phyloP scores from a whole-genome alignment of 2,113 vertebrate species.

The Istiophorus platypterus region DNA sequence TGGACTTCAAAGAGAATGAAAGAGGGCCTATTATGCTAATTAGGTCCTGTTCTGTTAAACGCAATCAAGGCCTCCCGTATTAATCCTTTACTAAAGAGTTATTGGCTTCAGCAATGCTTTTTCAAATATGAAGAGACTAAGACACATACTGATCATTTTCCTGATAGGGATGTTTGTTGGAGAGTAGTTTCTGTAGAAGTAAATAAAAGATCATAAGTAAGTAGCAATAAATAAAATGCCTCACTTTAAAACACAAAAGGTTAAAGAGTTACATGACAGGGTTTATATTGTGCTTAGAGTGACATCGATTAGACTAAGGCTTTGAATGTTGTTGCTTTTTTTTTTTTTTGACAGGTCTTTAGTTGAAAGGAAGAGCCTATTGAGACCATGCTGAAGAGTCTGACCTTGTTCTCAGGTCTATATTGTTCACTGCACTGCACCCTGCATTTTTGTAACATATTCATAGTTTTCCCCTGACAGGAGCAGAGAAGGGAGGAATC shows the following conservation, averaged over 20 bases:
- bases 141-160: conserved; percentile 44
- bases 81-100: conserved; percentile 83
- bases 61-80: conserved; percentile 82
- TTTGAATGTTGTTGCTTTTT: conserved; percentile 37
- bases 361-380: conserved; percentile 43
- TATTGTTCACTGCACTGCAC: conserved; percentile 63
- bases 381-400: conserved; percentile 56
- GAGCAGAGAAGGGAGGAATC: conserved; percentile 48
- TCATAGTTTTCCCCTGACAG: conserved; percentile 43
- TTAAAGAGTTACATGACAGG: not conserved
- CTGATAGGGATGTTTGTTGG: conserved; percentile 50
- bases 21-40: conserved; percentile 86
- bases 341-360: conserved; percentile 2
- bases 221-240: conserved; percentile 45
- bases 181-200: conserved; percentile 36
- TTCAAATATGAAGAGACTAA: conserved; percentile 35
- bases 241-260: conserved; percentile 32
- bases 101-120: conserved; percentile 71
- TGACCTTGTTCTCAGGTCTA: conserved; percentile 65
- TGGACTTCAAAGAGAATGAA: conserved; percentile 88
- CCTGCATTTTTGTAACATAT: conserved; percentile 61
- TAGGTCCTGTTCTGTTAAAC: conserved; percentile 85
- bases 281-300: conserved; percentile 15
- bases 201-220: conserved; percentile 45
- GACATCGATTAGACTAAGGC: conserved; percentile 24